Evolutionary conservation across 2,888 invertebrate genomes (phyloP).

Genomic region (Thecophora atra): DNA sequence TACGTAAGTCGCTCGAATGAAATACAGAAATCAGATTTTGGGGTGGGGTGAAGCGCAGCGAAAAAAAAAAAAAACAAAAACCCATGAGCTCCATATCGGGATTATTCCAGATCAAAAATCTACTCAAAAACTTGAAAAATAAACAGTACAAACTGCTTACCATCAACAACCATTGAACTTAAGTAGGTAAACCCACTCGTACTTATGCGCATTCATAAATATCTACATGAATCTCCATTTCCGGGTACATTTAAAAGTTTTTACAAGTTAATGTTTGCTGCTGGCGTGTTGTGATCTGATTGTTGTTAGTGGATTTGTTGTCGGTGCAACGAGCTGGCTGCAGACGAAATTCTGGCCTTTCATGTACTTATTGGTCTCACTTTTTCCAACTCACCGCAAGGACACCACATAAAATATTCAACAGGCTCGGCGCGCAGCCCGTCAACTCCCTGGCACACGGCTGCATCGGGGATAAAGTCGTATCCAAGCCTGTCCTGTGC

Average conservation of each 20-base stretch:
- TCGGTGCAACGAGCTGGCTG: conserved; percentile 27
- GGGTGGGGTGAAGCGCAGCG: too few relatives aligned
- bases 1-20: too few relatives aligned
- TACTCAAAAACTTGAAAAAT: conserved; percentile 35
- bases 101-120: not conserved
- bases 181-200: conserved; percentile 18
- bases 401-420: conserved; percentile 38
- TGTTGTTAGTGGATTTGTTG: conserved; percentile 6
- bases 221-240: not conserved
- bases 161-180: conserved; percentile 5
- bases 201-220: not conserved
- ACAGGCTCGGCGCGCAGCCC: conserved; percentile 34
- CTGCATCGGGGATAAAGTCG: conserved; percentile 13
- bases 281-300: too few relatives aligned
- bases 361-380: not conserved
- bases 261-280: conserved; percentile 4
- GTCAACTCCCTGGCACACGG: conserved; percentile 14
- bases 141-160: conserved; percentile 26
- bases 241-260: not conserved
- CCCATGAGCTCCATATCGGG: not conserved
- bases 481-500: conserved; percentile 8
- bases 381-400: conserved; percentile 6
- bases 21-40: too few relatives aligned
- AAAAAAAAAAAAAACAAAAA: too few relatives aligned
- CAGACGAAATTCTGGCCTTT: conserved; percentile 22